Evolutionary conservation across 2,888 invertebrate species (phyloP).

Genomic region (Anaspis maculata): DNA sequence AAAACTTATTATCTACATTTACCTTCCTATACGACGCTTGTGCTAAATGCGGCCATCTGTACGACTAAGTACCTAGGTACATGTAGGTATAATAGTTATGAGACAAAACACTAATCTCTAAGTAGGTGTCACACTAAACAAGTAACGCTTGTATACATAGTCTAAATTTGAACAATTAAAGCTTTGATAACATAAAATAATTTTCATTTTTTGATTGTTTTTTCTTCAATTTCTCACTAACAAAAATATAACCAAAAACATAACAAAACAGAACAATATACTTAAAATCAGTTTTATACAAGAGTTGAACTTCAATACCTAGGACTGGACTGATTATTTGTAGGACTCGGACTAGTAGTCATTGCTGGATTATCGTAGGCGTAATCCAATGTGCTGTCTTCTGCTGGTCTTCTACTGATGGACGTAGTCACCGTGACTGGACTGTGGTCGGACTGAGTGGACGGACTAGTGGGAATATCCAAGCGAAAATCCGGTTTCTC

Average conservation of each 20-base stretch:
- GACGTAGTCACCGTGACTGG: constrained; percentile 59
- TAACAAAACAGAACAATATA: constrained; percentile 3
- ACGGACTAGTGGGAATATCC: constrained; percentile 24
- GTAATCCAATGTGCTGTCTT: constrained; percentile 64
- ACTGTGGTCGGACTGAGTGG: constrained; percentile 32
- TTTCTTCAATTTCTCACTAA: background rate
- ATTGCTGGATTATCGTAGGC: constrained; percentile 73
- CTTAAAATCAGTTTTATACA: background rate
- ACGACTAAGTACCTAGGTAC: too few species aligned
- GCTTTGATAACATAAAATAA: too few species aligned
- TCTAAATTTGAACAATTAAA: too few species aligned
- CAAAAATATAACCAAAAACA: constrained; percentile 6
- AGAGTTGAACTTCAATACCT: too few species aligned
- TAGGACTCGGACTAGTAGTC: constrained; percentile 21
- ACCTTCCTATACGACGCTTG: background rate
- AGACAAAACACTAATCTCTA: too few species aligned
- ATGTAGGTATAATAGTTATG: too few species aligned
- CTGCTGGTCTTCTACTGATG: constrained; percentile 65
- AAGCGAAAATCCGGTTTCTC: constrained; percentile 24
- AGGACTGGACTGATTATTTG: constrained; percentile 3
- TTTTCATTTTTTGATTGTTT: too few species aligned
- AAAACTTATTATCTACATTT: constrained; percentile 2
- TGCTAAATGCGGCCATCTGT: constrained; percentile 14
- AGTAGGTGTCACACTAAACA: too few species aligned
- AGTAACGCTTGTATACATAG: too few species aligned